Percentiles rank a stretch among this genome's conserved stretches.
These are phyloP conservation scores for Cerastis leucographa DNA, from an alignment of 2,888 invertebrate genomes.

Conservation along the genomic window DNA sequence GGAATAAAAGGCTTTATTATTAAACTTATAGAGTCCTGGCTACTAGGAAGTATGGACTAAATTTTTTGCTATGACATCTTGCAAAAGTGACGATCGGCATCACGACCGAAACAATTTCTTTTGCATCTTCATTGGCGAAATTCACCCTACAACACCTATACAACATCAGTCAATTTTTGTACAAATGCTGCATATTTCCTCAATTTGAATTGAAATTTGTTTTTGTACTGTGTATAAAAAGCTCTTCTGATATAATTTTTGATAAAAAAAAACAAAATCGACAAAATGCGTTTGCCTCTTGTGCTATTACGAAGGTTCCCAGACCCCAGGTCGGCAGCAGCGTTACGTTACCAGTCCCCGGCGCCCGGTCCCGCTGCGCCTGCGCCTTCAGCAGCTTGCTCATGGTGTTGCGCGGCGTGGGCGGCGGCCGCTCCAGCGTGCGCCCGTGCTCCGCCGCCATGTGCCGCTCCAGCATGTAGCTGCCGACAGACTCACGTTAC, in stretches of 20 bases:
- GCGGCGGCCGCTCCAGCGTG: conserved; percentile 86
- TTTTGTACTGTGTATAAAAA: too few species aligned
- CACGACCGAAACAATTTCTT: background rate
- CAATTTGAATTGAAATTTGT: background rate
- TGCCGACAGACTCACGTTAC: conserved; percentile 35
- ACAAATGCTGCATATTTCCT: too few species aligned
- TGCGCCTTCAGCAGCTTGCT: conserved; percentile 88
- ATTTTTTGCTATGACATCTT: background rate
- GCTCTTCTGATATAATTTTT: background rate
- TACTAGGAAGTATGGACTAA: too few species aligned
- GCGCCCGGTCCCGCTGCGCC: too few species aligned
- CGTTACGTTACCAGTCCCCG: too few species aligned
- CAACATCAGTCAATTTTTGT: background rate
- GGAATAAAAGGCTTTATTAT: too few species aligned
- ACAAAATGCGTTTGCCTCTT: background rate
- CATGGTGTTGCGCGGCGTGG: conserved; percentile 89
- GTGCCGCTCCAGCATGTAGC: conserved; percentile 88
- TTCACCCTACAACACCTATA: background rate
- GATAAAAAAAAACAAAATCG: background rate
- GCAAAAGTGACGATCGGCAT: background rate
- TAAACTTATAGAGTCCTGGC: too few species aligned
- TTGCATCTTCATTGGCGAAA: background rate
- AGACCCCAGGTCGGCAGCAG: too few species aligned
- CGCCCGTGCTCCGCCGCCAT: conserved; percentile 83
- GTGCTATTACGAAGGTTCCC: background rate